Evolutionary conservation across 2,113 vertebrate species (phyloP), one percentile per base, ranked within the genome.

Genomic region (Heliornis fulica): DNA sequence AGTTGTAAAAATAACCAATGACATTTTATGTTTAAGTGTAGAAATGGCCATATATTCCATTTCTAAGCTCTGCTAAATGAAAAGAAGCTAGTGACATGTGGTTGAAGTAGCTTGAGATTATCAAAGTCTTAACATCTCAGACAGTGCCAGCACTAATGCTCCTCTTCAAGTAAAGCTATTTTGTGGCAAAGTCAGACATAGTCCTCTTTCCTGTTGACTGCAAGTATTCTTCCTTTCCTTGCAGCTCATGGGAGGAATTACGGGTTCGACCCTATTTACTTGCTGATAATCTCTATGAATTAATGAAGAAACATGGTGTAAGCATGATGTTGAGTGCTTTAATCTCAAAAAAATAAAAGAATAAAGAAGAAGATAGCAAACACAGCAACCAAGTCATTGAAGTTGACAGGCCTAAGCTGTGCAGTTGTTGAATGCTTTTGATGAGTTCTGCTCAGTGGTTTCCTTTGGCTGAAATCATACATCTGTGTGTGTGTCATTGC

Each of bases 51-150:
- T n/a, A 28, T 43, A 11, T 80, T 70, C 41, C n/a, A 5, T 69
- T 83, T 60, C 48, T 61, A 57, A 81, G 31, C 36, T 65, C n/a
- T 53, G 10, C 19, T 68, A 54, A 88, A 72, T 76, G 59, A 75
- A 54, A 46, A 13, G 64, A 79, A 82, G 38, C 36, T 51, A 46
- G 13, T 45, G 23, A 53, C n/a, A 53, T 61, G 21, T 77, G 53
- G 29, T 40, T 93, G 78, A 92, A 86, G 74, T 29, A 66, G 41
- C 65, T 87, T 82, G 82, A 79, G 78, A 59, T 71, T 43, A 87
- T 90, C 85, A 78, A 70, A 87, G 60, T 90, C 70, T 87, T 93
- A 82, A 59, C 41, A 29, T 90, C 81, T 91, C 90, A 91, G 54
- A 69, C 69, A 75, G 51, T 78, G 20, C 82, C 38, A 68, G 34